Base-by-base conservation (phyloP, 2,888 invertebrate species). In the Scrobipalpa costella region DNA sequence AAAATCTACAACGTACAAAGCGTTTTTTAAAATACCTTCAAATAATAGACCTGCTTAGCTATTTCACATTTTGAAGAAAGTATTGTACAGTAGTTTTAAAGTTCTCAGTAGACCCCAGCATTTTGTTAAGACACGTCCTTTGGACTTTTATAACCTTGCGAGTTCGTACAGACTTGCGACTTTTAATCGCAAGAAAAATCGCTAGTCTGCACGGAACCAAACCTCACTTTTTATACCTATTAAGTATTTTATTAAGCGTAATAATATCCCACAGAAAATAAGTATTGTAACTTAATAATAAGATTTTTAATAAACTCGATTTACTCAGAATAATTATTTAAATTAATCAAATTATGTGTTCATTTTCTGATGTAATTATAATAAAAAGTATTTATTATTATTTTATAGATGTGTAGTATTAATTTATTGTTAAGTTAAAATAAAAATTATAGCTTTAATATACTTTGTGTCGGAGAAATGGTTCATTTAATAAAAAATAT, bases 361-460 rank as follows among this genome's bases (percentile, higher is more conserved):
- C 63, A 63, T 61, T 63, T 36, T 57, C 60, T 61, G 65, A 63
- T 65, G 61, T 65, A 63, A 57, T 65, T 63, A 63, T 57, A 36
- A 49, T 36, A n/a, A 49, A 59, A 62, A 63, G 61, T 66, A 63
- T 66, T 62, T 63, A 63, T 66, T 63, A 62, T 62, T 61, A 47
- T 63, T 17, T 63, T 21, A 47, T 57, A 58, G 15, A 38, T 62
- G 59, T 47, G 58, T 63, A 63, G 47, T 67, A 64, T 58, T 61
- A 57, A 50, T 40, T 61, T 49, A 50, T 61, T 58, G 15, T 57
- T 62, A 65, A 61, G 61, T 62, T 62, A 64, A 40, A 5, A 38
- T 57, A 27, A 58, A 62, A 52, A 47, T 57, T 27, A 40, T 61
- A 61, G 40, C 38, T 44, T 64, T 55, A 57, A 57, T 17, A 57